These are phyloP conservation scores for Eupithecia centaureata DNA, from an alignment of 2,888 invertebrate species.

Conservation along the genomic window DNA sequence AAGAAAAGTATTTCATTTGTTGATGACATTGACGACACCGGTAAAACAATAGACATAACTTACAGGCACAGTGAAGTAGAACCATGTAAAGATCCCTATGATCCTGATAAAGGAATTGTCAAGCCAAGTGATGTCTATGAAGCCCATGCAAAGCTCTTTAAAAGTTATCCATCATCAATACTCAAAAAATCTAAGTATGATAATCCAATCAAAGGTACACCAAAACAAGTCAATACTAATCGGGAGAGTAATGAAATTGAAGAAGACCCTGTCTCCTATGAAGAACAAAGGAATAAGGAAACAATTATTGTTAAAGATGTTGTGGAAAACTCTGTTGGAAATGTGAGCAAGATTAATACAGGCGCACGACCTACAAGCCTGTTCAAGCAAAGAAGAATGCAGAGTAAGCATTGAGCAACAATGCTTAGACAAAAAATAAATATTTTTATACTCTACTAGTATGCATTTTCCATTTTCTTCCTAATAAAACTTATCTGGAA, in stretches of 20 bases:
- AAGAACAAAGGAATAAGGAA: slow-evolving; percentile 32
- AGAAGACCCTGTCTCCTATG: slow-evolving; percentile 22
- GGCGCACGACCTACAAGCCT: slow-evolving; percentile 67
- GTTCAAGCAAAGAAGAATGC: slow-evolving; percentile 72
- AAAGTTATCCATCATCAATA: slow-evolving; percentile 64
- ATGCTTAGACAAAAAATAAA: background rate
- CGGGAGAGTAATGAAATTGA: slow-evolving; percentile 16
- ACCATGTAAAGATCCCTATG: slow-evolving; percentile 54
- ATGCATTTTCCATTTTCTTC: background rate
- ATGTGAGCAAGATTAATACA: slow-evolving; percentile 47
- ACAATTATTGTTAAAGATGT: slow-evolving; percentile 69
- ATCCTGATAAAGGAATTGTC: slow-evolving; percentile 60
- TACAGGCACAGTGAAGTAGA: slow-evolving; percentile 67
- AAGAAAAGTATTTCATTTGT: slow-evolving; percentile 71
- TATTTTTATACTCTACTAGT: background rate
- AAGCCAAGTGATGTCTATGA: slow-evolving; percentile 78
- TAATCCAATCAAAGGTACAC: slow-evolving; percentile 26
- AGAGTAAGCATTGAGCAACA: slow-evolving; percentile 42
- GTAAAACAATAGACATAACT: slow-evolving; percentile 66
- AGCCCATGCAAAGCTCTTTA: slow-evolving; percentile 58
- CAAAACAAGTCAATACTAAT: slow-evolving; percentile 23
- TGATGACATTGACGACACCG: slow-evolving; percentile 62
- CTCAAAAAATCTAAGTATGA: slow-evolving; percentile 70
- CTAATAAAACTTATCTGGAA: no score
- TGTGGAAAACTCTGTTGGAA: slow-evolving; percentile 55